Evolutionary conservation across 2,888 invertebrate genomes (phyloP).

Genomic region (Chelonus formosanus): DNA sequence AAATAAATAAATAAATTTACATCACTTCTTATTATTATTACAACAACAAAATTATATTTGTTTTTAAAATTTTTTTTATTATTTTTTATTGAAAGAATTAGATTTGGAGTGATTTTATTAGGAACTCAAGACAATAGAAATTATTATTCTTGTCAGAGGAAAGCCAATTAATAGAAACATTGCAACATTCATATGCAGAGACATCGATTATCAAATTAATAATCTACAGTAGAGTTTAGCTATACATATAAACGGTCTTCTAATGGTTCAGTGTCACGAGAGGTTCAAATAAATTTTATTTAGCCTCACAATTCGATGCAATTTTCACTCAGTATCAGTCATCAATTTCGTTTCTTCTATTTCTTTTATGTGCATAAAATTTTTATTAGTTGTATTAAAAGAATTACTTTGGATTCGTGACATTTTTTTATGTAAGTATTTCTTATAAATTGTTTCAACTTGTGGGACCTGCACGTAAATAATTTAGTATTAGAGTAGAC

Average conservation of each 20-base stretch:
- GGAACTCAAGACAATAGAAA: too few species aligned
- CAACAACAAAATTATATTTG: too few species aligned
- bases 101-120: too few species aligned
- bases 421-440: too few species aligned
- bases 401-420: neutral
- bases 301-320: slow-evolving; percentile 11
- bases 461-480: neutral
- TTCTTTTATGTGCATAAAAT: neutral
- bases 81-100: too few species aligned
- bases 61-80: too few species aligned
- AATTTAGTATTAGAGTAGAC: neutral
- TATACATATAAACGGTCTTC: slow-evolving; percentile 24
- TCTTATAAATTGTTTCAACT: too few species aligned
- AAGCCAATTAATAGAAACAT: neutral
- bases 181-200: slow-evolving; percentile 13
- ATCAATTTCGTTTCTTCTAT: neutral
- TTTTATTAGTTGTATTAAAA: neutral
- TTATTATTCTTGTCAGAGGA: too few species aligned
- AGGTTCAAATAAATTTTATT: slow-evolving; percentile 41
- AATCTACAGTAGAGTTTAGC: slow-evolving; percentile 13
- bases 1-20: neutral
- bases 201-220: slow-evolving; percentile 27
- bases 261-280: slow-evolving; percentile 41
- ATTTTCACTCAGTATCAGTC: slow-evolving; percentile 3
- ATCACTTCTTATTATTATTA: too few species aligned